phyloP scores from a whole-genome alignment of 2,888 invertebrate species.

The Lasioglossum figueresi region DNA sequence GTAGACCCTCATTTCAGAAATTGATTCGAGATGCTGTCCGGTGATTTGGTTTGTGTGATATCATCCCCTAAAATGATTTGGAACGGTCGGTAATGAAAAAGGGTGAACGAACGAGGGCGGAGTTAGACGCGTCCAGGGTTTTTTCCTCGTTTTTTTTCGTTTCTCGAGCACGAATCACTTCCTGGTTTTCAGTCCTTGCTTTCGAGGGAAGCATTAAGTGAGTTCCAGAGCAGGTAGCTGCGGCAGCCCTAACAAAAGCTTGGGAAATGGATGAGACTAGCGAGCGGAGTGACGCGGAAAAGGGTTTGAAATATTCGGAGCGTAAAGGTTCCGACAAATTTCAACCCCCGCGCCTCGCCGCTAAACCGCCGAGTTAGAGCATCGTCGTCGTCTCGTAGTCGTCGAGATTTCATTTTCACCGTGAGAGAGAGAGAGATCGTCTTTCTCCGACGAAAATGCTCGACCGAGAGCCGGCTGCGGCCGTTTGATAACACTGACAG shows the following conservation, averaged over 20 bases:
- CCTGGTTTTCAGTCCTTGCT: conserved; percentile 11
- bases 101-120: neutral
- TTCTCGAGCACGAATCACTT: conserved; percentile 6
- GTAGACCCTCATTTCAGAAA: neutral
- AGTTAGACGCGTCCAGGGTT: no score
- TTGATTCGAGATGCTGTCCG: neutral
- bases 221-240: conserved; percentile 10
- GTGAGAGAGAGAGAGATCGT: neutral
- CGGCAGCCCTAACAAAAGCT: conserved; percentile 39
- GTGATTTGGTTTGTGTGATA: neutral
- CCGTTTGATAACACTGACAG: neutral
- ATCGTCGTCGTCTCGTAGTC: neutral
- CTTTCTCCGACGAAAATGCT: conserved; percentile 3
- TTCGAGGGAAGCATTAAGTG: conserved; percentile 24
- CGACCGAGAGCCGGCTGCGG: neutral
- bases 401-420: conserved; percentile 47
- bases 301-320: conserved; percentile 67
- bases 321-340: conserved; percentile 68
- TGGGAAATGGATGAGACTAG: conserved; percentile 63
- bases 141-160: neutral
- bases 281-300: conserved; percentile 51
- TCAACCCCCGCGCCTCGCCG: conserved; percentile 43
- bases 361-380: conserved; percentile 33
- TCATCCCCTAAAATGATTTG: neutral
- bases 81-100: neutral